phyloP scores from a whole-genome alignment of 2,113 vertebrate species.

The Chaenogobius annularis region DNA sequence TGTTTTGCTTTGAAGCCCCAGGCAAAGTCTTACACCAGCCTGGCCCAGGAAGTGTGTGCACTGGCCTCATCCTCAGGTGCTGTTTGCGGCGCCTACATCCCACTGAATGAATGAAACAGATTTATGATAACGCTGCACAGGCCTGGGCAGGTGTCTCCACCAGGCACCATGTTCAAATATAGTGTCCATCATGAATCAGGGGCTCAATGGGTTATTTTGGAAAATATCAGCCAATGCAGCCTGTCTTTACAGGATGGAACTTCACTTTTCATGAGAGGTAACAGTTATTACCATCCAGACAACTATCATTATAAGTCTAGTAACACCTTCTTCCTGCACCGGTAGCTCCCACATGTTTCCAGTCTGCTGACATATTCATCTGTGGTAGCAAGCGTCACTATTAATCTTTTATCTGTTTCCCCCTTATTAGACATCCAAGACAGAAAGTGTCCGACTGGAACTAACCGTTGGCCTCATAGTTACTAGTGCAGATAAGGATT shows the following conservation, averaged over 20 bases:
- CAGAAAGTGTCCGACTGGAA: not conserved
- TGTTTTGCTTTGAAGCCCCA: not conserved
- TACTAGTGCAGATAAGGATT: not conserved
- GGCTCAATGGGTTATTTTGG: not conserved
- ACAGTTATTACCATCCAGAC: not conserved
- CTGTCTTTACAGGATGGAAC: not conserved
- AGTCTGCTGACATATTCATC: not conserved
- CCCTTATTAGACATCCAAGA: not conserved
- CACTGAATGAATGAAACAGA: conserved; percentile 37
- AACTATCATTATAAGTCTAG: not conserved
- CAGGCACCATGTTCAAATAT: conserved; percentile 26
- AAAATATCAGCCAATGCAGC: not conserved
- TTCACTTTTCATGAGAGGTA: not conserved
- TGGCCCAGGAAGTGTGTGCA: conserved; percentile 24
- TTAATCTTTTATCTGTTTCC: not conserved
- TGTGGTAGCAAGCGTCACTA: not conserved
- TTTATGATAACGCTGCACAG: conserved; percentile 17
- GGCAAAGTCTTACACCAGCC: conserved; percentile 9
- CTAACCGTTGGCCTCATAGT: not conserved
- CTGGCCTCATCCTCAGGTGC: conserved; percentile 26
- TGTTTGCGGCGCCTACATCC: conserved; percentile 10
- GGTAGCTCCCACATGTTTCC: not conserved
- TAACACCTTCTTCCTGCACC: not conserved
- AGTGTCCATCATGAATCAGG: not conserved
- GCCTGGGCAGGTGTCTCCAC: conserved; percentile 30